Base-by-base conservation (phyloP, 2,113 vertebrate genomes). In the Mandrillus leucophaeus region DNA sequence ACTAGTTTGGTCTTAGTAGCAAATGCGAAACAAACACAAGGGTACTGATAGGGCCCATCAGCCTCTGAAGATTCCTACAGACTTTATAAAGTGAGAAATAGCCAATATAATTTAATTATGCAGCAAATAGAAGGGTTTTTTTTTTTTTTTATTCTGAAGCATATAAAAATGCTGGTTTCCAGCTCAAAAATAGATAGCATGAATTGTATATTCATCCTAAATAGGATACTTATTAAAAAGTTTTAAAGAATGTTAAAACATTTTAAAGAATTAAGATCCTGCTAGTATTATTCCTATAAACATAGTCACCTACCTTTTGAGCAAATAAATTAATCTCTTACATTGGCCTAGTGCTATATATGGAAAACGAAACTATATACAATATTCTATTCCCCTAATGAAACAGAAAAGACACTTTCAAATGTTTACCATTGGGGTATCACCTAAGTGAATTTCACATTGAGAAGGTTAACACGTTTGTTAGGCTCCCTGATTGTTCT, bases 251-350 rank as follows among this genome's bases (percentile, higher is more conserved):
- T 50, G 70, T 72, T 13, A 35, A 40, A 38, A 66, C 35, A 35
- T 90, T 93, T 20, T 76, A 50, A 97, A 93, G 61, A 86, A 32
- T 76, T 61, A 90, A 64, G 43, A 93, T 40, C 27, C 27, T 95
- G 40, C 23, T 79, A 73, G 35, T n/a, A 96, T 79, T 76, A 86
- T 16, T 73, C 10, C 17, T 30, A 16, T 50, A 86, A 85, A 59
- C 50, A 73, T 3, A 23, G 11, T 61, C 17, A 91, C 7, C 32
- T 87, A 52, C 12, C 4, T 3, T 88, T 80, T 70, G 5, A 86
- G 57, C 52, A 92, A 96, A 93, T 64, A 66, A 2, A 68, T 14
- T 45, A 27, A 90, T 97, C 91, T 73, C 57, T 88, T 66, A 72
- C 30, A 27, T 17, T 94, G 27, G 61, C 16, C 22, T 14, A 50